These are phyloP conservation scores for Orthonyx spaldingii DNA, from an alignment of 2,113 vertebrate species.

Conservation along the genomic window DNA sequence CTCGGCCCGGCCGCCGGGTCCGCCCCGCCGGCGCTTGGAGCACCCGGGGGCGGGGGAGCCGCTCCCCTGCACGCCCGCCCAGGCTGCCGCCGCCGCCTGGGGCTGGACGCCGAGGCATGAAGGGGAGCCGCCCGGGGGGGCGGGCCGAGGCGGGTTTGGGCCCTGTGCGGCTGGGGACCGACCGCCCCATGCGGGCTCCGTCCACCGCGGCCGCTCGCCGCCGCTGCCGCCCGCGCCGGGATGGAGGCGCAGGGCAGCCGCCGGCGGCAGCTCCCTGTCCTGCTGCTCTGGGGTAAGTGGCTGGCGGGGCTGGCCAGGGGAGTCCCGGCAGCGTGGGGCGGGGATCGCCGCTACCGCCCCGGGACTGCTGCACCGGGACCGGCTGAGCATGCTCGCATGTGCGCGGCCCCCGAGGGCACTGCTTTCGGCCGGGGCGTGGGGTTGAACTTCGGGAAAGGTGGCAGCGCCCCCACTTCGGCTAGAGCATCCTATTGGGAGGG, in stretches of 20 bases:
- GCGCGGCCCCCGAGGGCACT: neutral
- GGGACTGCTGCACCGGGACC: neutral
- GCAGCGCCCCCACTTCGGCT: too few species aligned
- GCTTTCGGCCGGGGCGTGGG: neutral
- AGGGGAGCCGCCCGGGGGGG: neutral
- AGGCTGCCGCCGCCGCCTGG: neutral
- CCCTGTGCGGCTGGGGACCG: neutral
- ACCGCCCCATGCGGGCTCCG: neutral
- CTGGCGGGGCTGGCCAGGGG: neutral
- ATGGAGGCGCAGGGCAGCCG: neutral
- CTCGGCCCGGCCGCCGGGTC: neutral
- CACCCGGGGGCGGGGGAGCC: neutral
- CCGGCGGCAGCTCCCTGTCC: neutral
- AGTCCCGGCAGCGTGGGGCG: neutral
- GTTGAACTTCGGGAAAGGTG: neutral
- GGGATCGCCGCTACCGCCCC: neutral
- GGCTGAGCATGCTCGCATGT: neutral
- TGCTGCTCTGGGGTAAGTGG: neutral
- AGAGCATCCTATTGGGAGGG: neutral
- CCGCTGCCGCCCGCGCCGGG: neutral
- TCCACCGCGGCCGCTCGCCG: neutral
- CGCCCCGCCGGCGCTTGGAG: neutral
- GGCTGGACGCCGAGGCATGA: neutral
- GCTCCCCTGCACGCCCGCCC: neutral
- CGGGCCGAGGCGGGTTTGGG: neutral